A percentile compares a stretch with the other conserved stretches of the same genome.
Conservation (phyloP, 2,113 vertebrate genomes). For the Quiscalus mexicanus region DNA sequence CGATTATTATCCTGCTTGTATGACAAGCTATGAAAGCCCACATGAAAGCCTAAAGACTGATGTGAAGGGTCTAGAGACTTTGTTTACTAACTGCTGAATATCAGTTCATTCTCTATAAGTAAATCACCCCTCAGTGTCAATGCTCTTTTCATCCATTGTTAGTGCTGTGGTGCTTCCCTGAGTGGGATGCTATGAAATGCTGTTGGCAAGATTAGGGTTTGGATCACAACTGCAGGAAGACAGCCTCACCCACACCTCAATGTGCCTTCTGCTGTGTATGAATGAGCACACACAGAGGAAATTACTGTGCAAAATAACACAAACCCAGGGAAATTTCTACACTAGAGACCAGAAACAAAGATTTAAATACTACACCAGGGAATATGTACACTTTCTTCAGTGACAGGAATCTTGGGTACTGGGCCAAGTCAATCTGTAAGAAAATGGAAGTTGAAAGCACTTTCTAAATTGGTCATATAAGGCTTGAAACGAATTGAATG, state of each 20-base stretch:
- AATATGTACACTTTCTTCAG: background rate
- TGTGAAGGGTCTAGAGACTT: background rate
- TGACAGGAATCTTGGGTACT: background rate
- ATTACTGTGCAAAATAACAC: background rate
- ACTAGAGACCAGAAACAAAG: background rate
- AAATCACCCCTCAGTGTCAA: background rate
- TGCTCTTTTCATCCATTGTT: background rate
- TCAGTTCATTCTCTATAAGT: background rate
- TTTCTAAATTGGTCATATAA: background rate
- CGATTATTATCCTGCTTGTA: background rate
- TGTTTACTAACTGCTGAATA: background rate
- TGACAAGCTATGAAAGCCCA: background rate
- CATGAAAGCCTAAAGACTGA: background rate
- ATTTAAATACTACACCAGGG: background rate
- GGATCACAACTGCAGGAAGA: background rate
- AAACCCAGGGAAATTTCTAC: background rate
- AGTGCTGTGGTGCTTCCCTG: background rate
- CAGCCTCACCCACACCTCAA: background rate
- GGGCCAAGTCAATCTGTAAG: background rate
- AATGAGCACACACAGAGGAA: background rate
- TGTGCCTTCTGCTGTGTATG: background rate
- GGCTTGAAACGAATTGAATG: slow-evolving; percentile 7
- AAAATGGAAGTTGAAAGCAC: background rate
- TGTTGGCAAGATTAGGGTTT: background rate
- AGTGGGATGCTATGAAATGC: background rate